Base-by-base conservation (phyloP, 2,113 vertebrate genomes). In the Notiomystis cincta region DNA sequence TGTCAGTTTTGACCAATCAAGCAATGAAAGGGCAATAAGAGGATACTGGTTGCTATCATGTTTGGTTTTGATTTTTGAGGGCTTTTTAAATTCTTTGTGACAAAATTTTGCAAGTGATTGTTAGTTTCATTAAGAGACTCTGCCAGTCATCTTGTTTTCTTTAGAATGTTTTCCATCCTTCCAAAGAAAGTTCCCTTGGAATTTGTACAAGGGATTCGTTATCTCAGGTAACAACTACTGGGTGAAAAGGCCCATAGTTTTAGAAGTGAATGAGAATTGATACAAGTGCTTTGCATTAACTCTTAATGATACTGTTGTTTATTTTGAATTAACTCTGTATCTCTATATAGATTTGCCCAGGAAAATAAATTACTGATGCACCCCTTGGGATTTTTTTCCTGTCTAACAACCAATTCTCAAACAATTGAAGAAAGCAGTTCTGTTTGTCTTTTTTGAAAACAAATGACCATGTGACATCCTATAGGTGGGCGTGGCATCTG, bases 1-100 rank as follows among this genome's bases (percentile, higher is more conserved):
- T 97, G 95, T 95, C 96, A 94, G 67, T 97, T 90, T 92, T 95
- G 93, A 92, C 89, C 95, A 97, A 90, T 95, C 93, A 95, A 97
- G 89, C 95, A 96, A 28, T 93, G 50, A 87, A 96, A 94, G 62
- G n/a, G 58, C 54, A 79, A 16, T 77, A 50, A 62, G 19, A 94
- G 53, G 51, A 88, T 91, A 47, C 30, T 77, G 81, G 61, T 86
- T 67, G 84, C 94, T 82, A 86, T 25, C 4, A 30, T 37, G 31
- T 77, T 77, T 62, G 33, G 9, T 24, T 44, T 50, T 69, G 38
- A 45, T 53, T 87, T 71, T 61, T 61, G 33, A 61, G 8, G 4
- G 0, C 1, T 38, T 38, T 70, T 40, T 28, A 1, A 47, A 27
- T 82, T 56, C 33, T 54, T 90, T 88, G 48, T 75, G 53, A 79